Evolutionary conservation across 2,113 vertebrate species (phyloP), one percentile per base, ranked within the genome.

Genomic region (Engystomops pustulosus): DNA sequence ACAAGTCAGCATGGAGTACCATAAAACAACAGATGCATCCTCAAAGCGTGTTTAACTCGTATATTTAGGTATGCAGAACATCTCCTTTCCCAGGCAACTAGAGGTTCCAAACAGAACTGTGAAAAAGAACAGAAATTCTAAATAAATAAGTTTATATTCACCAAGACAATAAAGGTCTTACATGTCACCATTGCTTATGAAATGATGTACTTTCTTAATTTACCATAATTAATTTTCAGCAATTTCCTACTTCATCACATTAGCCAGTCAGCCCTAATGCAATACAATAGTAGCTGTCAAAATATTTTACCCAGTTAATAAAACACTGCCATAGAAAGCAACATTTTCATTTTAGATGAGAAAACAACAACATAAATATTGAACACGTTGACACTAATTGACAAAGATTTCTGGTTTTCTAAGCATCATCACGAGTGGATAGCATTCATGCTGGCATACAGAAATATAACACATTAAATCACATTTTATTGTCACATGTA

Each of bases 261-360:
- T 90, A 89, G 89, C 86, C 86, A 88, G 87, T 87, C 78, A 87
- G 90, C 89, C 91, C 93, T 92, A 92, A 69, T 88, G 86, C 68
- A 88, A 93, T 89, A 93, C 91, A 90, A 90, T 88, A 87, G 89
- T 90, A 93, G 93, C 94, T 94, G 93, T 95, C 93, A 94, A 90
- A 91, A 88, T 87, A 91, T 89, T 92, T 92, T 93, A 85, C 87
- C 72, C 88, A 90, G 89, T 89, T 93, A 91, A 87, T 93, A 91
- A 94, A 91, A 83, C 86, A 87, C 88, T 91, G 87, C 91, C 85
- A 87, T 62, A 44, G 90, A 89, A 91, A 91, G 90, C 85, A 90
- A 88, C 86, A 90, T 90, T 92, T 92, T 92, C 90, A 91, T 89
- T 91, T 88, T 89, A 90, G 91, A 91, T 87, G 86, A 86, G 78